Conservation (phyloP, 2,113 vertebrate species). For the Gadus chalcogrammus region DNA sequence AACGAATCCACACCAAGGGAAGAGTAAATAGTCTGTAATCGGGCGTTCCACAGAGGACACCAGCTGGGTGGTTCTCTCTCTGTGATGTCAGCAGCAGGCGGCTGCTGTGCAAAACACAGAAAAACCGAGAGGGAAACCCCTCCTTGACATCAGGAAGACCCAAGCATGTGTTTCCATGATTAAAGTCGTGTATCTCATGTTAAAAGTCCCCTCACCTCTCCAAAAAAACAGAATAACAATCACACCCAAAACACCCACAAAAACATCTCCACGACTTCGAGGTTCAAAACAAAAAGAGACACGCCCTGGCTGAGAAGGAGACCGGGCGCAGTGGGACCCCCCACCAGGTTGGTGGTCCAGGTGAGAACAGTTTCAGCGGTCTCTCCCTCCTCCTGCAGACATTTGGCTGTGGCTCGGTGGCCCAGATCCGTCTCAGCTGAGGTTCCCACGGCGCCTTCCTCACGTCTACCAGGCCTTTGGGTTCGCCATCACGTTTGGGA, state of each 20-base stretch:
- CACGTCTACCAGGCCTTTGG: conserved; percentile 85
- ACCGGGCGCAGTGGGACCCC: conserved; percentile 32
- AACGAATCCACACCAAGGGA: no score
- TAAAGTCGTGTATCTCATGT: background rate
- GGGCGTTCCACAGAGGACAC: no score
- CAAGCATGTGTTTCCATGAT: background rate
- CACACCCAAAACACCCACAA: conserved; percentile 21
- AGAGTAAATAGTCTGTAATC: no score
- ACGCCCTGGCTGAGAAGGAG: conserved; percentile 26
- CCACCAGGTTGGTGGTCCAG: background rate
- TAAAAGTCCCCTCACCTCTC: background rate
- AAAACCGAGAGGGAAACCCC: no score
- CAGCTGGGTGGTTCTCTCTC: no score
- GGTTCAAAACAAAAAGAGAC: conserved; percentile 31
- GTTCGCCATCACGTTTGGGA: conserved; percentile 78
- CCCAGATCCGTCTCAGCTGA: conserved; percentile 77
- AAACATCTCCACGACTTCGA: conserved; percentile 29
- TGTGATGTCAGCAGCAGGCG: no score
- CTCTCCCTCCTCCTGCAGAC: conserved; percentile 63
- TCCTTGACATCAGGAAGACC: background rate
- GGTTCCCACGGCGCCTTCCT: conserved; percentile 79
- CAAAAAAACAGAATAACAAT: background rate
- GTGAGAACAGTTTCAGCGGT: conserved; percentile 27
- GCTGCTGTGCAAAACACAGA: no score
- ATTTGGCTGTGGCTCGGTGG: conserved; percentile 85